phyloP scores from a whole-genome alignment of 2,113 vertebrate genomes.

The Delphinus delphis region DNA sequence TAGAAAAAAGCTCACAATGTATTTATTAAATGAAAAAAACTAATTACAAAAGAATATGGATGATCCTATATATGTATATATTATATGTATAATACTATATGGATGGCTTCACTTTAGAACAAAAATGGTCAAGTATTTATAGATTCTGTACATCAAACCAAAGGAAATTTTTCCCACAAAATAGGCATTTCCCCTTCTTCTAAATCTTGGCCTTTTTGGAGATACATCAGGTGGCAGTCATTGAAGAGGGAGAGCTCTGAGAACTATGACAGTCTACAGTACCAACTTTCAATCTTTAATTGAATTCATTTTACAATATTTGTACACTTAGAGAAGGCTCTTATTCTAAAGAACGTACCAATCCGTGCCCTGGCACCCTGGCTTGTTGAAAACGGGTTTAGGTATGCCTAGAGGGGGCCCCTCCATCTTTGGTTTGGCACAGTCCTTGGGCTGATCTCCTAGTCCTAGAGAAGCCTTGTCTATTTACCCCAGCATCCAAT shows the following conservation, averaged over 20 bases:
- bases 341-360: background rate
- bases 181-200: background rate
- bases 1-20: background rate
- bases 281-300: background rate
- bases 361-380: background rate
- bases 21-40: background rate
- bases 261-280: background rate
- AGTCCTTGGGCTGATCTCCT: background rate
- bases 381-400: background rate
- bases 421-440: background rate
- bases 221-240: background rate
- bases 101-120: background rate
- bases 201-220: background rate
- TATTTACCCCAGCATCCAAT: background rate
- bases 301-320: background rate
- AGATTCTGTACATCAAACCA: background rate
- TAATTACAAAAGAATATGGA: background rate
- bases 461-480: background rate
- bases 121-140: background rate
- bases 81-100: background rate
- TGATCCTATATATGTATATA: background rate
- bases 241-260: background rate
- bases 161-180: background rate
- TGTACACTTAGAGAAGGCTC: background rate
- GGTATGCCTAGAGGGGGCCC: background rate